These are phyloP conservation scores for Cheiracanthium punctorium DNA, from an alignment of 2,888 invertebrate species.

Conservation along the genomic window DNA sequence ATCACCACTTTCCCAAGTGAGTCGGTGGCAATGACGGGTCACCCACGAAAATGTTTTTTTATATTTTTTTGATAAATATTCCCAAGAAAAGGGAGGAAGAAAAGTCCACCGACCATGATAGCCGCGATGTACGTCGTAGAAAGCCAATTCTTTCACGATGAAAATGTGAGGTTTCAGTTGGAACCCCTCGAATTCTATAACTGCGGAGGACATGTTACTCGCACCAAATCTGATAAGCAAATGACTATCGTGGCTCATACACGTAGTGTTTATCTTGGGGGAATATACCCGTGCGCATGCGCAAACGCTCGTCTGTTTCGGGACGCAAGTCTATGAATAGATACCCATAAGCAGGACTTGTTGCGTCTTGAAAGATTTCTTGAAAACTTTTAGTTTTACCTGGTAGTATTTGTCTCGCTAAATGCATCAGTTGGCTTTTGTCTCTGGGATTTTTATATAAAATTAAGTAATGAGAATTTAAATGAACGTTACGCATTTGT, in stretches of 20 bases:
- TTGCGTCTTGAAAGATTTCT: conserved; percentile 16
- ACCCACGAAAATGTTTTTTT: not conserved
- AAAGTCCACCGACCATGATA: not conserved
- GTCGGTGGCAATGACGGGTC: not conserved
- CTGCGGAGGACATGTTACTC: not conserved
- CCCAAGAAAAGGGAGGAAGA: not conserved
- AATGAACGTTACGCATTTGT: conserved; percentile 29
- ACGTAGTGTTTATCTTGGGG: conserved; percentile 11
- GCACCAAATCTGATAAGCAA: not conserved
- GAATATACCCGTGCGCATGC: not conserved
- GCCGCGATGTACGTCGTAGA: not conserved
- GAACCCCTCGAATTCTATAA: not conserved
- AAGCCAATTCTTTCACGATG: not conserved
- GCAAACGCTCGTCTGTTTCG: not conserved
- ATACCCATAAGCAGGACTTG: not conserved
- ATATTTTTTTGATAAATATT: not conserved
- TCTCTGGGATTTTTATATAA: conserved; percentile 18
- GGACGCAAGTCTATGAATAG: conserved; percentile 14
- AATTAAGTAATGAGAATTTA: conserved; percentile 23
- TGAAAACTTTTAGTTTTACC: conserved; percentile 26
- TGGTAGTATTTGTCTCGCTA: conserved; percentile 15
- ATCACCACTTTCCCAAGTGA: not conserved
- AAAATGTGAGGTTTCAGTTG: not conserved
- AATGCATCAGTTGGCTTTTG: conserved; percentile 4
- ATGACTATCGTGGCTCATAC: conserved; percentile 11